A percentile compares a stretch with the other conserved stretches of the same genome.
phyloP scores from a whole-genome alignment of 2,888 invertebrate species.

The Melolontha melolontha region DNA sequence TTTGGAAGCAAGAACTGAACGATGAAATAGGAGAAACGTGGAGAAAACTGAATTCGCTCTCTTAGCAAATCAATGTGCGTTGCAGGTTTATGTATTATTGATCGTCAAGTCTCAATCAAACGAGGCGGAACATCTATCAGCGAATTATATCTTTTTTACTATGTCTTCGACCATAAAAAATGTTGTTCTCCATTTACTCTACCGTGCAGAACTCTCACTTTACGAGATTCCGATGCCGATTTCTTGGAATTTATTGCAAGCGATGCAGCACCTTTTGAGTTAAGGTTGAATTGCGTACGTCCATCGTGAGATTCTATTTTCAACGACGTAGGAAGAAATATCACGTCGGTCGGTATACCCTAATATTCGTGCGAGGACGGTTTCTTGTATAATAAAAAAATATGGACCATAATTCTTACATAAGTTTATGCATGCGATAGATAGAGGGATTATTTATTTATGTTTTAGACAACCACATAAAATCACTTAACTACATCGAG shows the following conservation, averaged over 20 bases:
- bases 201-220: slow-evolving; percentile 14
- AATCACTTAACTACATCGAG: no score
- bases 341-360: no score
- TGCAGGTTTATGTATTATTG: slow-evolving; percentile 16
- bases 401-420: no score
- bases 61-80: slow-evolving; percentile 24
- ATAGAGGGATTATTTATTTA: no score
- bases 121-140: slow-evolving; percentile 32
- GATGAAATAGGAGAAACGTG: background rate
- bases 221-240: slow-evolving; percentile 34
- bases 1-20: no score
- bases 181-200: slow-evolving; percentile 8
- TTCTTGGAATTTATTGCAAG: slow-evolving; percentile 30
- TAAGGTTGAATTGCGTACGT: slow-evolving; percentile 19
- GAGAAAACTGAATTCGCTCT: background rate
- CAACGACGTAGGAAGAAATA: no score
- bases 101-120: slow-evolving; percentile 33
- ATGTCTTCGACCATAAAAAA: slow-evolving; percentile 16
- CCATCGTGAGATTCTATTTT: background rate
- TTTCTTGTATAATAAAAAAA: no score
- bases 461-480: no score
- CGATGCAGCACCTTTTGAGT: slow-evolving; percentile 17
- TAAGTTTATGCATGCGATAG: no score
- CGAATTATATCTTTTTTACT: slow-evolving; percentile 31
- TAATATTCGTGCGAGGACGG: no score